Conservation (phyloP, 2,888 invertebrate species). For the Heliconius ethilla region DNA sequence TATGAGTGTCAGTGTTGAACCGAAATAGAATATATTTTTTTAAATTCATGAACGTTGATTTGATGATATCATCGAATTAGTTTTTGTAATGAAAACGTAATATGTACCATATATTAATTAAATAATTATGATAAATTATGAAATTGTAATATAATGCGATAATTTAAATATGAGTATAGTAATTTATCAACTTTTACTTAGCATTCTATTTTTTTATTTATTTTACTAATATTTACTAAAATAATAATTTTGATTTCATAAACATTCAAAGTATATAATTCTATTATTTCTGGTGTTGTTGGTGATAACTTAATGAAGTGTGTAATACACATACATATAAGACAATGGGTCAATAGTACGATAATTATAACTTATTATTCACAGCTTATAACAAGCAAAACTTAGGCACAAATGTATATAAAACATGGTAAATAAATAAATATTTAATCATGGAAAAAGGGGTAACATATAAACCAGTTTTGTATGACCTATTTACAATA, state of each 20-base stretch:
- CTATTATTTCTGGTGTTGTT: not conserved
- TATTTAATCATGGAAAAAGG: not conserved
- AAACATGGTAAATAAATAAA: not conserved
- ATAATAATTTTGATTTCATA: not conserved
- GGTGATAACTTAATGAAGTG: not conserved
- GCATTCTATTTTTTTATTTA: too few relatives aligned
- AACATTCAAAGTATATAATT: not conserved
- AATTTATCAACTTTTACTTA: too few relatives aligned
- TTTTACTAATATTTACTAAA: not conserved
- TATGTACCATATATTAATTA: too few relatives aligned
- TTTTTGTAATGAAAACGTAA: not conserved
- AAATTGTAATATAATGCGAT: not conserved
- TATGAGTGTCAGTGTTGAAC: not conserved
- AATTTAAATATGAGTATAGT: not conserved
- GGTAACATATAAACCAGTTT: not conserved
- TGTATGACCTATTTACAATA: constrained; percentile 25
- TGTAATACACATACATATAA: not conserved
- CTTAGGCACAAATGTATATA: not conserved
- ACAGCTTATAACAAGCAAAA: not conserved
- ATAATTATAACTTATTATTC: constrained; percentile 23
- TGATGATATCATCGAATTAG: not conserved
- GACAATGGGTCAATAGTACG: not conserved
- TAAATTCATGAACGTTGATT: not conserved
- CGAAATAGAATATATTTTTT: not conserved
- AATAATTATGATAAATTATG: not conserved